Percentiles rank a stretch among this genome's conserved stretches.
Conservation (phyloP, 1,140 invertebrate species). For the Eurosta solidaginis region DNA sequence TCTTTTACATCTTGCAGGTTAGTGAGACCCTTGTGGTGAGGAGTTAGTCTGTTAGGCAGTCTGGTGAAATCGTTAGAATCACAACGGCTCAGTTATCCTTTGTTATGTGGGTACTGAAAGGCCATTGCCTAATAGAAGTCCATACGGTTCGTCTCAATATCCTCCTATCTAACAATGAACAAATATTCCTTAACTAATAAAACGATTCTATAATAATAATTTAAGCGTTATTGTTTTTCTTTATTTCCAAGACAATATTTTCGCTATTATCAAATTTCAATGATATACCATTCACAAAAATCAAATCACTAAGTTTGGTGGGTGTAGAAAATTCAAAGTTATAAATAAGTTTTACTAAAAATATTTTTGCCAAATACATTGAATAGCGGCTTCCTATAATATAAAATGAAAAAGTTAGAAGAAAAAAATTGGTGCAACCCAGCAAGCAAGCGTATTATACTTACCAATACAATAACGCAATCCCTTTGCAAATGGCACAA, state of each 20-base stretch:
- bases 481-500: slow-evolving; percentile 76
- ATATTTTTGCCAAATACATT: slow-evolving; percentile 54
- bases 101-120: too few relatives aligned
- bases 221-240: too few relatives aligned
- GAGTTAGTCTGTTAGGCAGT: too few relatives aligned
- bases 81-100: too few relatives aligned
- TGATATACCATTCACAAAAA: slow-evolving; percentile 53
- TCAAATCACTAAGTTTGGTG: slow-evolving; percentile 42
- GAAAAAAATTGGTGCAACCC: neutral
- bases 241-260: slow-evolving; percentile 42
- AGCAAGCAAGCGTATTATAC: neutral
- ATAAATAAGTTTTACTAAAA: slow-evolving; percentile 48
- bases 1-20: too few relatives aligned
- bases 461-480: slow-evolving; percentile 69
- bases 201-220: too few relatives aligned
- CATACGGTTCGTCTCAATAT: too few relatives aligned
- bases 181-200: too few relatives aligned
- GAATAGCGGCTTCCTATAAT: neutral
- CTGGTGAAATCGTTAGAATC: too few relatives aligned
- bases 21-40: too few relatives aligned
- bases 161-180: too few relatives aligned
- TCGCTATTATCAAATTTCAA: slow-evolving; percentile 52
- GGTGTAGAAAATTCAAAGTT: slow-evolving; percentile 47
- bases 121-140: too few relatives aligned
- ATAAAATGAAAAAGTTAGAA: neutral